Percentiles rank a stretch among this genome's conserved stretches.
Conservation (phyloP, 1,140 invertebrate species). For the Carposina sasakii region DNA sequence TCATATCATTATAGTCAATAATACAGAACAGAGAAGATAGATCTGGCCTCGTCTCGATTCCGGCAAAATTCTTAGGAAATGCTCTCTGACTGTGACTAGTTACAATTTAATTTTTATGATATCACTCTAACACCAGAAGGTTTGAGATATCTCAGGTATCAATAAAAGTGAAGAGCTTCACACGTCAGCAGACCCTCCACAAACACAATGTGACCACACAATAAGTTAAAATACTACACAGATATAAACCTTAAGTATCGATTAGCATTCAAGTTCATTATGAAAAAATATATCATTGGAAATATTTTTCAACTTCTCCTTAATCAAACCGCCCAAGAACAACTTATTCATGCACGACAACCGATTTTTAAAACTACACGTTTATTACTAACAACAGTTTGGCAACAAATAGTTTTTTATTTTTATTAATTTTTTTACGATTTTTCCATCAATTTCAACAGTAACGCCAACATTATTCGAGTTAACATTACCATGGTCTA, state of each 20-base stretch:
- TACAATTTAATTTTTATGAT: too few relatives aligned
- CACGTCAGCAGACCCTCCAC: too few relatives aligned
- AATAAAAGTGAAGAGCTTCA: too few relatives aligned
- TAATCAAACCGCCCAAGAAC: constrained; percentile 68
- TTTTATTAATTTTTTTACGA: constrained; percentile 31
- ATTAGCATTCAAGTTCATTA: constrained; percentile 69
- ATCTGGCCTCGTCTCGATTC: too few relatives aligned
- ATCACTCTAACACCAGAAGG: too few relatives aligned
- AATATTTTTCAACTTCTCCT: constrained; percentile 69
- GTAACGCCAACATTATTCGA: constrained; percentile 56
- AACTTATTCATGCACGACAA: constrained; percentile 71
- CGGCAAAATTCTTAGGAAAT: too few relatives aligned
- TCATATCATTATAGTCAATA: too few relatives aligned
- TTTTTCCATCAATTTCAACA: constrained; percentile 58
- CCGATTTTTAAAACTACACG: constrained; percentile 68
- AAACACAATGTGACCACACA: constrained; percentile 56
- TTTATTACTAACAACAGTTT: constrained; percentile 71
- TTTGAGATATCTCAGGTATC: too few relatives aligned
- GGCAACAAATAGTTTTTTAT: constrained; percentile 69
- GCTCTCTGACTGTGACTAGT: too few relatives aligned
- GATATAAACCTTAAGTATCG: constrained; percentile 70
- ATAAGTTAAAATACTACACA: constrained; percentile 69
- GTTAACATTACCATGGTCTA: constrained; percentile 53
- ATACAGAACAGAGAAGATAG: constrained; percentile 1
- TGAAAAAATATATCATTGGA: constrained; percentile 73